phyloP scores from a whole-genome alignment of 2,797 vertebrate genomes.

The Clarias laeviceps region DNA sequence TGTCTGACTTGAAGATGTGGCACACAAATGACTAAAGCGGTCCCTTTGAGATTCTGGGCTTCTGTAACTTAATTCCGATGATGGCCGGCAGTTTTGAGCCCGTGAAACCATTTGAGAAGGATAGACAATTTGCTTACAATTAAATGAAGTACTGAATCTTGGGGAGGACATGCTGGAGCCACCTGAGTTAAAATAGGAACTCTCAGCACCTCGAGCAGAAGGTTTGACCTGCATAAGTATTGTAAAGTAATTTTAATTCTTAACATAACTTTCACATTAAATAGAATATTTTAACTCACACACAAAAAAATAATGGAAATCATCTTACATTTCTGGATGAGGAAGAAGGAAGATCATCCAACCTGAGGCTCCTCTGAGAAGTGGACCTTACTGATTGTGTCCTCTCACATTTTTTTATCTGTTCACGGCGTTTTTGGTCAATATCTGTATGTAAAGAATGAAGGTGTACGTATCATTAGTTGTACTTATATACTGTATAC shows the following conservation, averaged over 20 bases:
- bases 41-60: constrained; percentile 58
- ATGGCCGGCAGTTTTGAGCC: constrained; percentile 41
- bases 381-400: constrained; percentile 68
- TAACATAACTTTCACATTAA: background rate
- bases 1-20: constrained; percentile 56
- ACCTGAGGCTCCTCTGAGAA: constrained; percentile 68
- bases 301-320: background rate
- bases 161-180: constrained; percentile 67
- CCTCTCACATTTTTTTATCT: constrained; percentile 76
- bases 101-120: constrained; percentile 51
- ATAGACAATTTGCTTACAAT: constrained; percentile 71
- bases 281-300: background rate
- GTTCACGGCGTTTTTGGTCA: constrained; percentile 84
- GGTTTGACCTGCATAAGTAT: constrained; percentile 65
- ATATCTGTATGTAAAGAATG: constrained; percentile 76
- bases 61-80: constrained; percentile 60
- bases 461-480: background rate
- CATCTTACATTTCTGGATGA: constrained; percentile 75
- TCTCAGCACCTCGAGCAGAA: constrained; percentile 66
- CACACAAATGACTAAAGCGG: constrained; percentile 43
- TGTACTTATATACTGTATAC: background rate
- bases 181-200: constrained; percentile 60
- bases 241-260: background rate
- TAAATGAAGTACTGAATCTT: constrained; percentile 70
- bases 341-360: constrained; percentile 63